Evolutionary conservation across 1,140 invertebrate species (phyloP).

Genomic region (Ceratosolen fusciceps): DNA sequence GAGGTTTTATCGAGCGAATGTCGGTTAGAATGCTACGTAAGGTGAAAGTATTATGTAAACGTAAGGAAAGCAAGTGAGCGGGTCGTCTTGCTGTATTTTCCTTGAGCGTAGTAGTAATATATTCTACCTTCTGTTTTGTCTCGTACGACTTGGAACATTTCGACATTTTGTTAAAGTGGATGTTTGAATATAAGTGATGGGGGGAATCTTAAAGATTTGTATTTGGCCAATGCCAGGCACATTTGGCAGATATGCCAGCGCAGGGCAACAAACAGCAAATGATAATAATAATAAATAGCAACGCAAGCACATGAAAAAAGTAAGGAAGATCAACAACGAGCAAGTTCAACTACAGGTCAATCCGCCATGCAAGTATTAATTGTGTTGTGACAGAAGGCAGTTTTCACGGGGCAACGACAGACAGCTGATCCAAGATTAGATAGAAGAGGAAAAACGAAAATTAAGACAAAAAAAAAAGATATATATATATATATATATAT

Average conservation of each 20-base stretch:
- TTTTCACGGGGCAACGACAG: slow-evolving; percentile 73
- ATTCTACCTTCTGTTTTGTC: slow-evolving; percentile 33
- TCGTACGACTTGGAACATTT: slow-evolving; percentile 57
- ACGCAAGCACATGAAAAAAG: background rate
- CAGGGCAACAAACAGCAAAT: slow-evolving; percentile 46
- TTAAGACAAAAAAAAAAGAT: no score
- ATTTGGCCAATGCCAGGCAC: slow-evolving; percentile 57
- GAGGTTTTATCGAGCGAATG: slow-evolving; percentile 35
- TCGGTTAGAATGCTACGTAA: slow-evolving; percentile 18
- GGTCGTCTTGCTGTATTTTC: no score
- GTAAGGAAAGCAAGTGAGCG: slow-evolving; percentile 17
- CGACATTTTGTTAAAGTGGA: slow-evolving; percentile 56
- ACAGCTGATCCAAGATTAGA: slow-evolving; percentile 65
- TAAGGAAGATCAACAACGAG: slow-evolving; percentile 56
- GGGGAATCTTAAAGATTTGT: slow-evolving; percentile 56
- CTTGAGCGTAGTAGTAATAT: background rate
- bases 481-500: no score
- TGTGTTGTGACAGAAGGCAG: slow-evolving; percentile 73
- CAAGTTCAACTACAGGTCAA: slow-evolving; percentile 62
- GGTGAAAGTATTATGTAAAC: background rate
- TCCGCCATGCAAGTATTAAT: slow-evolving; percentile 71
- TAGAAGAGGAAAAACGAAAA: no score
- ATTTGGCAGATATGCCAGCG: slow-evolving; percentile 42
- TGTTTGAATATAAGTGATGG: slow-evolving; percentile 53
- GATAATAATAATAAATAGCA: slow-evolving; percentile 32